Evolutionary conservation across 2,113 vertebrate species (phyloP), one percentile per base, ranked within the genome.

Genomic region (Vulpes ferrilata): DNA sequence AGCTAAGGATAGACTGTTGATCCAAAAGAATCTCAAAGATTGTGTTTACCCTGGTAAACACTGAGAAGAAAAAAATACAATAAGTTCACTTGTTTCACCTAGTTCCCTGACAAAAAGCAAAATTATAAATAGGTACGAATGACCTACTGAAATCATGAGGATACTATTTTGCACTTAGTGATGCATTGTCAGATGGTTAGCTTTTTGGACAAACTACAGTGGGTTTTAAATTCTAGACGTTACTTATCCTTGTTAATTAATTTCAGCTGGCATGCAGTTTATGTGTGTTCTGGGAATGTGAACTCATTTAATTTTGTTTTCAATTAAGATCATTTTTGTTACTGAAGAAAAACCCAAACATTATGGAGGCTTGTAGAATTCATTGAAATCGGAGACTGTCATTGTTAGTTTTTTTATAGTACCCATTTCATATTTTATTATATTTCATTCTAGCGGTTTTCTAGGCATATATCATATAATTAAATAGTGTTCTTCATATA

Each of bases 301-400:
- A 81, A 5, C 51, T 92, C 57, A 74, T 79, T 76, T 79, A 73
- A 91, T 64, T 89, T 97, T 74, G 38, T 76, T 92, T 90, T 92
- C 51, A 87, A 69, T 86, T 48, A 95, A 89, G 51, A 38, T 62
- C 12, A 62, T 93, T 82, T 91, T 96, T 71, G 32, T 95, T 89
- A 76, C 38, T 89, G 17, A 82, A 76, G 60, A 91, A 85, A 91
- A 83, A 71, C 13, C 71, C 57, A 65, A 88, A 71, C 10, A 17
- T 83, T 83, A 53, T 69, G 22, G 64, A 82, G 88, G 67, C 73
- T 71, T 91, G 27, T 88, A 79, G 76, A 91, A 91, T 51, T 78
- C 53, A 69, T 55, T 88, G 65, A 95, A 79, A 93, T 96, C 32
- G 64, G 76, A 83, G 11, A 79, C 7, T 25, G 11, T 74, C 43